Conservation (phyloP, 2,113 vertebrate genomes). For the Amblyopsis rosae region DNA sequence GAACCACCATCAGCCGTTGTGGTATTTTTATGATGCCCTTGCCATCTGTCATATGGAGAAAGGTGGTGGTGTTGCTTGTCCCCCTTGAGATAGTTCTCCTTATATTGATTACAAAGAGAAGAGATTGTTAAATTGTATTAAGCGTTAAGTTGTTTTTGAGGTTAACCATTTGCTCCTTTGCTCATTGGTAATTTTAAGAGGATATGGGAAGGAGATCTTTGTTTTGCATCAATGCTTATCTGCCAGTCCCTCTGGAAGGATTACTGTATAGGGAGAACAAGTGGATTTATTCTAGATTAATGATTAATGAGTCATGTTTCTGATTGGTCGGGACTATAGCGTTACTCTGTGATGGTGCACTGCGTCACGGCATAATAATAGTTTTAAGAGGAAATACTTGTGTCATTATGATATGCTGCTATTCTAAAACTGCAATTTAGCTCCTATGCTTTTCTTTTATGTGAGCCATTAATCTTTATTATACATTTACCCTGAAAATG, state of each 20-base stretch:
- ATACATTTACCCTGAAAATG: conserved; percentile 55
- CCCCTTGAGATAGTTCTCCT: conserved; percentile 55
- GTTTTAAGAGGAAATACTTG: conserved; percentile 3
- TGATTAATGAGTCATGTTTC: conserved; percentile 20
- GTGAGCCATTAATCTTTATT: conserved; percentile 62
- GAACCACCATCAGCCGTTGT: conserved; percentile 51
- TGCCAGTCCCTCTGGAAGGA: conserved; percentile 33
- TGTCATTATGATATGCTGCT: conserved; percentile 44
- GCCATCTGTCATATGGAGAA: conserved; percentile 65
- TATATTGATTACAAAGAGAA: conserved; percentile 62
- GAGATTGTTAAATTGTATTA: conserved; percentile 48
- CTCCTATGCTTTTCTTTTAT: conserved; percentile 42
- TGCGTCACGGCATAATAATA: conserved; percentile 7
- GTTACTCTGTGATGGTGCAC: conserved; percentile 13
- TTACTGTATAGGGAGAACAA: conserved; percentile 18
- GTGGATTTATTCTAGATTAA: conserved; percentile 19
- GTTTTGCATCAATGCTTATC: conserved; percentile 27
- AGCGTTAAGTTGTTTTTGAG: conserved; percentile 40
- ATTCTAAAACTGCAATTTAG: conserved; percentile 41
- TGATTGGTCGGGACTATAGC: background rate
- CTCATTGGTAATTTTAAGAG: conserved; percentile 47
- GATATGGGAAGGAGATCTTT: conserved; percentile 8
- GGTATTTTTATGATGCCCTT: conserved; percentile 50
- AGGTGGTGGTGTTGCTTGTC: conserved; percentile 22
- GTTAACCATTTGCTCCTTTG: conserved; percentile 35